These are phyloP conservation scores for Drosophila greeni DNA, from an alignment of 2,888 invertebrate species.

Conservation along the genomic window DNA sequence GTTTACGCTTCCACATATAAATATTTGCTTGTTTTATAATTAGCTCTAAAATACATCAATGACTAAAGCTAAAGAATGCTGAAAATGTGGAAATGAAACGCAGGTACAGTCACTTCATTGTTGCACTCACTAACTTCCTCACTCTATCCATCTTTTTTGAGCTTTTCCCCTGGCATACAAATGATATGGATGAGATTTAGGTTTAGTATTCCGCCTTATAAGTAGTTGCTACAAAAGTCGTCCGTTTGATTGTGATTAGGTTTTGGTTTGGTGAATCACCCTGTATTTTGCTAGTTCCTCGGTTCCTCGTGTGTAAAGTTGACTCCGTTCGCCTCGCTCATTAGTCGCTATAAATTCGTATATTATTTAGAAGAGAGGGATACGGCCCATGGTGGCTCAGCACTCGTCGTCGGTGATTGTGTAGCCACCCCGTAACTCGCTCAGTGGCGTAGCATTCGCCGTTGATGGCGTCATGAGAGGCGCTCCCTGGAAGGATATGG, in stretches of 20 bases:
- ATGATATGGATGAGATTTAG: conserved; percentile 56
- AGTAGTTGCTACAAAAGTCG: conserved; percentile 28
- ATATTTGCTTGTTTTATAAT: conserved; percentile 24
- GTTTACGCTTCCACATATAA: conserved; percentile 9
- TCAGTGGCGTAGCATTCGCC: conserved; percentile 76
- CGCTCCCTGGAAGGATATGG: conserved; percentile 87
- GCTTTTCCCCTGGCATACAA: conserved; percentile 21
- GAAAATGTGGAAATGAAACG: conserved; percentile 38
- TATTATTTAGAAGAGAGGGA: neutral
- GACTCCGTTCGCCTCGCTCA: conserved; percentile 2
- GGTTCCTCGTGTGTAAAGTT: conserved; percentile 11
- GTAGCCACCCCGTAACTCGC: conserved; percentile 78
- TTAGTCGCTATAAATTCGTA: conserved; percentile 35
- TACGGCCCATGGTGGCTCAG: conserved; percentile 49
- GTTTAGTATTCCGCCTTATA: conserved; percentile 19
- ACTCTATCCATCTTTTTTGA: conserved; percentile 5
- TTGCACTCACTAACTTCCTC: conserved; percentile 10
- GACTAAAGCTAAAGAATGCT: conserved; percentile 40
- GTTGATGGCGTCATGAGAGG: conserved; percentile 78
- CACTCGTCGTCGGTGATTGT: conserved; percentile 78
- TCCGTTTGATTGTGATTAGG: conserved; percentile 31
- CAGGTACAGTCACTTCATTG: conserved; percentile 53
- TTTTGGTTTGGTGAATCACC: conserved; percentile 40
- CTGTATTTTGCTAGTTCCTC: conserved; percentile 43
- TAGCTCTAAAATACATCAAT: conserved; percentile 36